Evolutionary conservation across 2,797 vertebrate species (phyloP), one percentile per base, ranked within the genome.

Genomic region (Lacerta agilis): DNA sequence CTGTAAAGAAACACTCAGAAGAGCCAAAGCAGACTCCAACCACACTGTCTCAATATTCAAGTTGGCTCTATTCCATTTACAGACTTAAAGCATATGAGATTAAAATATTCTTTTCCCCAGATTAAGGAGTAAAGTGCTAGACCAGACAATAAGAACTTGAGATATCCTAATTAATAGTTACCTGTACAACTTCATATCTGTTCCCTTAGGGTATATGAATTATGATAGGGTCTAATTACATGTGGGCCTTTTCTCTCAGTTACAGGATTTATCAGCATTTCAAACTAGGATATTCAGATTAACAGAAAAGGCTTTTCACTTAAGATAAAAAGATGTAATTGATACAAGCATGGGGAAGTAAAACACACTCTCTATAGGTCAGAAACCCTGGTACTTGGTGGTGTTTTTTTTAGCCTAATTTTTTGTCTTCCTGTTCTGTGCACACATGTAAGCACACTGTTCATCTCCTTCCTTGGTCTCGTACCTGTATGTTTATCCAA

Each of bases 151-250:
- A 6, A 72, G 67, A 64, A 76, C n/a, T 77, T 82, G 38, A 87
- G 38, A 88, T 73, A 80, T 45, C 64, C 67, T 66, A 85, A 85
- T 85, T 88, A 72, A 79, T 25, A 33, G 67, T 72, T 78, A 84
- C 38, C 25, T 73, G 33, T 78, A 79, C 29, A 85, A 43, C 55
- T 23, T 84, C 36, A 27, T 85, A 64, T 79, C 49, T 88, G 49
- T 79, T 71, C 76, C 93, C 88, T 89, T 78, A 79, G 43, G 1
- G 87, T 66, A 92, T 29, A 86, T 55, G 86, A 86, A 78, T 58
- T 82, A 73, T 27, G 81, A 87, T 79, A 80, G 0, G 75, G 6
- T 38, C 72, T 88, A 90, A 82, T 79, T 88, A 91, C 1, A n/a
- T 72, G 92, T 86, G 91, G 75, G 38, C 25, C 43, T 64, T 73